A percentile compares a stretch with the other conserved stretches of the same genome.
These are phyloP conservation scores for Cepaea hortensis DNA, from an alignment of 2,888 invertebrate species.

Conservation along the genomic window DNA sequence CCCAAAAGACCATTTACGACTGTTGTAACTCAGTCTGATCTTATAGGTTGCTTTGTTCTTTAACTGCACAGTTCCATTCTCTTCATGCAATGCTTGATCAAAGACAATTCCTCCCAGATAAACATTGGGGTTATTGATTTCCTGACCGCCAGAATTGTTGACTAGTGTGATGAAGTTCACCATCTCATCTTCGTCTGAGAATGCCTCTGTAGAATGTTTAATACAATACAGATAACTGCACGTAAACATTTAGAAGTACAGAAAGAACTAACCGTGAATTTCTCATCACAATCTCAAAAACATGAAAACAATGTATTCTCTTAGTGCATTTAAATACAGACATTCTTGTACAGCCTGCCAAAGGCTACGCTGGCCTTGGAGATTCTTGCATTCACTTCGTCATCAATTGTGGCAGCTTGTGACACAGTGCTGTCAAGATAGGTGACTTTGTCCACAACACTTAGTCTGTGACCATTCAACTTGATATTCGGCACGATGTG, in stretches of 20 bases:
- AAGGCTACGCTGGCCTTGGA: too few relatives aligned
- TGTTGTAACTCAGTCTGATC: constrained; percentile 59
- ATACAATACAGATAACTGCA: background rate
- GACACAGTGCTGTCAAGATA: too few relatives aligned
- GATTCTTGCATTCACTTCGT: too few relatives aligned
- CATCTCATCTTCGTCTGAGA: constrained; percentile 75
- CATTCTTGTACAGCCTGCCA: too few relatives aligned
- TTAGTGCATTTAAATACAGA: too few relatives aligned
- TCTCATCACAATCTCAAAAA: too few relatives aligned
- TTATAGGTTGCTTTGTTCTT: constrained; percentile 57
- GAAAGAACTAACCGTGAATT: too few relatives aligned
- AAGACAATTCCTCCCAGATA: constrained; percentile 68
- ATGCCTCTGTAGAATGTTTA: constrained; percentile 62
- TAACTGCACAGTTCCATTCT: constrained; percentile 45
- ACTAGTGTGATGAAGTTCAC: constrained; percentile 68
- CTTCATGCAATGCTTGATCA: constrained; percentile 38
- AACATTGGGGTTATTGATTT: constrained; percentile 54
- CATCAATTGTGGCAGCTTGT: too few relatives aligned
- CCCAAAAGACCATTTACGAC: constrained; percentile 54
- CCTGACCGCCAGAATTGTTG: constrained; percentile 55
- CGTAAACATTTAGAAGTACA: background rate
- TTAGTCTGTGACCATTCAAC: too few relatives aligned
- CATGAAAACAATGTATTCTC: too few relatives aligned
- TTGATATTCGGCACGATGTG: too few relatives aligned
- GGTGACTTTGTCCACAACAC: too few relatives aligned